Conservation (phyloP, 2,113 vertebrate genomes). For the Tor tambroides region DNA sequence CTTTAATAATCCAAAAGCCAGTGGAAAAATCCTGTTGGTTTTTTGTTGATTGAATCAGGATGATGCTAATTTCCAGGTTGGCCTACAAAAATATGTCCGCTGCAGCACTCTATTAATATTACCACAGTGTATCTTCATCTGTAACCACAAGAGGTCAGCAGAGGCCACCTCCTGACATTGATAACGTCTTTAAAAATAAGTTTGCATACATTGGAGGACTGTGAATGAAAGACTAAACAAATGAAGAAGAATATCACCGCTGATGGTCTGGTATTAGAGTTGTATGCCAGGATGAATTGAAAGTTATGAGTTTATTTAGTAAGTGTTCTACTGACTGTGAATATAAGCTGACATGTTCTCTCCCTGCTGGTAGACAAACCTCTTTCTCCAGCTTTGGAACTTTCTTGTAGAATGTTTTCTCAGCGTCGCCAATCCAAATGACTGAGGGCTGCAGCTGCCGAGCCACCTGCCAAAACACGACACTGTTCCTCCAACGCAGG, state of each 20-base stretch:
- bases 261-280: neutral
- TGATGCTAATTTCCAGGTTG: neutral
- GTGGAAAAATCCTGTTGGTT: neutral
- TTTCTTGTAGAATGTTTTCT: slow-evolving; percentile 83
- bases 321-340: slow-evolving; percentile 6
- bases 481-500: neutral
- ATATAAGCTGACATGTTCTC: slow-evolving; percentile 2
- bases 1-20: neutral
- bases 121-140: neutral
- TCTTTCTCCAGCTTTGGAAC: slow-evolving; percentile 67
- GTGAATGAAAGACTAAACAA: neutral
- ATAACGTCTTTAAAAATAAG: neutral
- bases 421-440: slow-evolving; percentile 83
- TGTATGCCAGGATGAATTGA: neutral
- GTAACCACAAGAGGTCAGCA: slow-evolving; percentile 57
- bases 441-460: slow-evolving; percentile 84
- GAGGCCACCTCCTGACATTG: neutral
- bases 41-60: neutral
- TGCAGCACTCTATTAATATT: neutral
- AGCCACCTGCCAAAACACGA: slow-evolving; percentile 77
- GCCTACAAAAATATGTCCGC: neutral
- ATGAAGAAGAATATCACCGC: neutral
- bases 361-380: slow-evolving; percentile 65
- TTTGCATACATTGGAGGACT: neutral
- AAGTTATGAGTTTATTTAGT: slow-evolving; percentile 17